Percentiles rank a stretch among this genome's conserved stretches.
Conservation (phyloP, 2,888 invertebrate species). For the Agrochola macilenta region DNA sequence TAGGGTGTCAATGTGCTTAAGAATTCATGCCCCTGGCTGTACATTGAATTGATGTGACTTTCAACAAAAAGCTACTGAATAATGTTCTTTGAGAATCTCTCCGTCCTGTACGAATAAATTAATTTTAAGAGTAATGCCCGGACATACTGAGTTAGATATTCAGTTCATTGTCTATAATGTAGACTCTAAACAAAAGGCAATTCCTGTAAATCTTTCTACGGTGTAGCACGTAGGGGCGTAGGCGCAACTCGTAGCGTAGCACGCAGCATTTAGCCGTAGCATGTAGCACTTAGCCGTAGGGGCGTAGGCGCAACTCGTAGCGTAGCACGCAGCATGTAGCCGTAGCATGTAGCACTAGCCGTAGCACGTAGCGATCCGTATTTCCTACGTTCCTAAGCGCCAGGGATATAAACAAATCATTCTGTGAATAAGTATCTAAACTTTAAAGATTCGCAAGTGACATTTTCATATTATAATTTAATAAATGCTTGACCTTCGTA, state of each 20-base stretch:
- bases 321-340: not conserved
- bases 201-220: not conserved
- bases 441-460: no score
- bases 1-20: not conserved
- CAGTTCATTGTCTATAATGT: not conserved
- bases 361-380: not conserved
- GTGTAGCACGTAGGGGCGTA: constrained; percentile 15
- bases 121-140: not conserved
- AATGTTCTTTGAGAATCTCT: not conserved
- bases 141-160: not conserved
- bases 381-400: not conserved
- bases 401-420: not conserved
- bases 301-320: not conserved
- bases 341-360: not conserved
- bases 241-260: not conserved
- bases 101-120: not conserved
- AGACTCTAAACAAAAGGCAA: not conserved
- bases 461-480: no score
- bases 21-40: not conserved
- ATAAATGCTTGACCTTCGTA: not conserved
- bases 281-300: no score
- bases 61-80: not conserved
- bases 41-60: not conserved
- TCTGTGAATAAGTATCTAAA: not conserved
- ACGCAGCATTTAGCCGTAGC: not conserved